Percentiles rank a stretch among this genome's conserved stretches.
phyloP scores from a whole-genome alignment of 2,888 invertebrate genomes.

The Drosophila tripunctata region DNA sequence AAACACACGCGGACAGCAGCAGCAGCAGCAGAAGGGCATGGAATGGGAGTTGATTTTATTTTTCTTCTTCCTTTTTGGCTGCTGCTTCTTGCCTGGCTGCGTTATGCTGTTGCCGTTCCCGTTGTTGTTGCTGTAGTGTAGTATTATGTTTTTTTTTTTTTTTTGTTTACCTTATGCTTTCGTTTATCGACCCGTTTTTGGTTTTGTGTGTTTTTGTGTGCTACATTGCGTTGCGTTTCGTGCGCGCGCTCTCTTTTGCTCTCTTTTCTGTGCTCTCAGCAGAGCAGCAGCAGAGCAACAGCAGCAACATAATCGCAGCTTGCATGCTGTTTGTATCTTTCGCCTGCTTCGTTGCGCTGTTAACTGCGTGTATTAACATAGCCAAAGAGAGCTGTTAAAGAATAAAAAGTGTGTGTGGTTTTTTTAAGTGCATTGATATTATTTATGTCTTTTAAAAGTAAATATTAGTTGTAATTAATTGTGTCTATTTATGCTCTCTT shows the following conservation, averaged over 20 bases:
- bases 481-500: neutral
- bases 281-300: slow-evolving; percentile 16
- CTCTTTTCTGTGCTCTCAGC: slow-evolving; percentile 30
- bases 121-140: slow-evolving; percentile 14
- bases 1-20: slow-evolving; percentile 42
- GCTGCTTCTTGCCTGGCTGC: slow-evolving; percentile 59
- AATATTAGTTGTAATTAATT: slow-evolving; percentile 1
- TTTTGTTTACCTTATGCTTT: slow-evolving; percentile 79
- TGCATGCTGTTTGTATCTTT: slow-evolving; percentile 38
- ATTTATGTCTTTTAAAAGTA: too few species aligned
- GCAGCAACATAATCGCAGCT: slow-evolving; percentile 50
- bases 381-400: too few species aligned
- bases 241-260: slow-evolving; percentile 44
- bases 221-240: slow-evolving; percentile 69
- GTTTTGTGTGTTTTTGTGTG: slow-evolving; percentile 68
- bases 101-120: slow-evolving; percentile 8
- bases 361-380: slow-evolving; percentile 1
- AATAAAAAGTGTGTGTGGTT: too few species aligned
- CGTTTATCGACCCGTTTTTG: slow-evolving; percentile 75
- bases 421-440: too few species aligned
- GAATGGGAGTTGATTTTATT: slow-evolving; percentile 67
- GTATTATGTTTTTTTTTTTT: slow-evolving; percentile 54
- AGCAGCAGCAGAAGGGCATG: slow-evolving; percentile 61
- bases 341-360: neutral
- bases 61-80: slow-evolving; percentile 59